Conservation (phyloP, 2,113 vertebrate species). For the Pogona vitticeps region DNA sequence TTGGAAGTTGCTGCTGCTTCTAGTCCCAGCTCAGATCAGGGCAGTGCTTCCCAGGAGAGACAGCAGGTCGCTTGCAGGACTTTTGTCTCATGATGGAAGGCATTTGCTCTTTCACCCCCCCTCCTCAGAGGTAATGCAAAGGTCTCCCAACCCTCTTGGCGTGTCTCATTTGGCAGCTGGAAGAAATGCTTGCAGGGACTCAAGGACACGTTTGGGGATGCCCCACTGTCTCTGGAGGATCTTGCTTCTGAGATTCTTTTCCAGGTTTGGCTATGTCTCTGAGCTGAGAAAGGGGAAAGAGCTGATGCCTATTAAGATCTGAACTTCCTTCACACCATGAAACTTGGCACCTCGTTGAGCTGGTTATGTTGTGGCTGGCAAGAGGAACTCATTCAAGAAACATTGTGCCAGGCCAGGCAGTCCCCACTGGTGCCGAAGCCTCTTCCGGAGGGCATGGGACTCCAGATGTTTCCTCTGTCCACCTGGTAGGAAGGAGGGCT, state of each 20-base stretch:
- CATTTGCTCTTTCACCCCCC: background rate
- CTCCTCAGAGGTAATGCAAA: background rate
- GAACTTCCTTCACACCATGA: background rate
- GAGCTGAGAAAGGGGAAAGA: too few species aligned
- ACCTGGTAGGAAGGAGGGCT: too few species aligned
- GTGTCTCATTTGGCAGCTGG: background rate
- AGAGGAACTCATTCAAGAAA: background rate
- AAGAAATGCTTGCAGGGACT: background rate
- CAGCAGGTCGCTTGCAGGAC: background rate
- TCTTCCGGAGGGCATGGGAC: constrained; percentile 21
- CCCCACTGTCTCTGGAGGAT: background rate
- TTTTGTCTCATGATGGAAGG: background rate
- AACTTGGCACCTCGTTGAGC: rapidly evolving
- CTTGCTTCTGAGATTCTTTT: background rate
- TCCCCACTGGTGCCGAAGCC: constrained; percentile 28
- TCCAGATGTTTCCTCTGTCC: too few species aligned
- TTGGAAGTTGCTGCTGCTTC: background rate
- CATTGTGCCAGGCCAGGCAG: background rate
- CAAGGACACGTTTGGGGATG: background rate
- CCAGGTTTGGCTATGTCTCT: background rate
- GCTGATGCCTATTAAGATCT: too few species aligned
- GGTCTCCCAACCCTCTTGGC: too few species aligned
- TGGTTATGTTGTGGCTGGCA: background rate
- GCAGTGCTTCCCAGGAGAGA: background rate
- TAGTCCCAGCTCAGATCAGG: background rate